These are phyloP conservation scores for Neoascia interrupta DNA, from an alignment of 2,888 invertebrate genomes.

Conservation along the genomic window DNA sequence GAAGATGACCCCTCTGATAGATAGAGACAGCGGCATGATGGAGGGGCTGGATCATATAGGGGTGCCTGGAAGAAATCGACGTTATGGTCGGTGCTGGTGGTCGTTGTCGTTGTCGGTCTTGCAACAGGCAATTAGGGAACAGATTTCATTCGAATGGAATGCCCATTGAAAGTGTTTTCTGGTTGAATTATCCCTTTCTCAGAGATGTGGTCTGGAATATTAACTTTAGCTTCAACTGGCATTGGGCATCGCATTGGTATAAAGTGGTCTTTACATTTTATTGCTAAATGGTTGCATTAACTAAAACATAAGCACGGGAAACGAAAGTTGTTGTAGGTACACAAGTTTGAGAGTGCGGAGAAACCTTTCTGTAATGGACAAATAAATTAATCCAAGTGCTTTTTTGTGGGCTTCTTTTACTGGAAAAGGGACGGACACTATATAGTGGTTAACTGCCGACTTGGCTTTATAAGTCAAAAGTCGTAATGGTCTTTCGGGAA, in stretches of 20 bases:
- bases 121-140: constrained; percentile 63
- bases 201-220: constrained; percentile 41
- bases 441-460: constrained; percentile 25
- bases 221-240: constrained; percentile 15
- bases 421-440: background rate
- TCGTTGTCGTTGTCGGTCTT: constrained; percentile 22
- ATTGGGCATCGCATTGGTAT: constrained; percentile 10
- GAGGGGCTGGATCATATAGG: constrained; percentile 16
- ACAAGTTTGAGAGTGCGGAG: constrained; percentile 3
- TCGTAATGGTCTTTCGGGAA: constrained; percentile 16
- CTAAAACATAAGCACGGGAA: constrained; percentile 22
- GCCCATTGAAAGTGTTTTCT: constrained; percentile 48
- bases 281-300: constrained; percentile 55
- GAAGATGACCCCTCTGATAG: constrained; percentile 59
- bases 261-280: constrained; percentile 48
- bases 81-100: background rate
- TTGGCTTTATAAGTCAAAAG: constrained; percentile 29
- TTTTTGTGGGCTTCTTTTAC: constrained; percentile 5
- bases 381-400: constrained; percentile 35
- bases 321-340: background rate
- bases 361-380: constrained; percentile 26
- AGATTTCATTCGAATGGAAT: constrained; percentile 59
- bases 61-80: background rate
- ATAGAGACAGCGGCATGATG: constrained; percentile 17
- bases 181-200: constrained; percentile 42